Evolutionary conservation across 2,888 invertebrate species (phyloP).

Genomic region (Leucozona laternaria): DNA sequence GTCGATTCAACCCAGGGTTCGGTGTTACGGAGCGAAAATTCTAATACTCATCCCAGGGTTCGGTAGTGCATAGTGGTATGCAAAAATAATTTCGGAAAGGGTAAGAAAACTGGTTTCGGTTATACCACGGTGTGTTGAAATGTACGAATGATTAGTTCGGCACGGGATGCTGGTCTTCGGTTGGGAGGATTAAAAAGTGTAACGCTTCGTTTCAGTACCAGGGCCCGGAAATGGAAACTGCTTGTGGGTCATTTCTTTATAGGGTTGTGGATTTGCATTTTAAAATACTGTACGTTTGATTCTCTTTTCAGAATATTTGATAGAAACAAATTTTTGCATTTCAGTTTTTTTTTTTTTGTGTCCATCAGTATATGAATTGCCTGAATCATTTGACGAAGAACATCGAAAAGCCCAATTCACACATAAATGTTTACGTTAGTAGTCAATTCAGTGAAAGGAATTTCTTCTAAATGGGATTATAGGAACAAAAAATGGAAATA

Average conservation of each 20-base stretch:
- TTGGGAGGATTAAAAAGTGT: too few species aligned
- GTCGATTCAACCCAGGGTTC: too few species aligned
- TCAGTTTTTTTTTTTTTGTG: constrained; percentile 49
- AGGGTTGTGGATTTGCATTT: constrained; percentile 79
- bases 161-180: too few species aligned
- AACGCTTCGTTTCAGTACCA: too few species aligned
- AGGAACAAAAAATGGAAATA: constrained; percentile 96
- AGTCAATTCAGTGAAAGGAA: constrained; percentile 91
- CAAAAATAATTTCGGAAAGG: too few species aligned
- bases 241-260: constrained; percentile 85
- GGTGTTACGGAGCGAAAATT: too few species aligned
- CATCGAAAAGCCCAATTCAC: constrained; percentile 90
- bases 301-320: constrained; percentile 84
- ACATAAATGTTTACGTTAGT: constrained; percentile 91
- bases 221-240: constrained; percentile 82
- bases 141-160: too few species aligned
- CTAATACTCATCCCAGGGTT: too few species aligned
- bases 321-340: not conserved
- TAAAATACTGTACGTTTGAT: constrained; percentile 79
- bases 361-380: constrained; percentile 87
- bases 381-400: constrained; percentile 90
- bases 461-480: constrained; percentile 95
- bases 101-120: too few species aligned
- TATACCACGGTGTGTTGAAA: too few species aligned
- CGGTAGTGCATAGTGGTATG: too few species aligned